phyloP scores from a whole-genome alignment of 64 coral and sea anemone species.

The Catalaphyllia jardinei region DNA sequence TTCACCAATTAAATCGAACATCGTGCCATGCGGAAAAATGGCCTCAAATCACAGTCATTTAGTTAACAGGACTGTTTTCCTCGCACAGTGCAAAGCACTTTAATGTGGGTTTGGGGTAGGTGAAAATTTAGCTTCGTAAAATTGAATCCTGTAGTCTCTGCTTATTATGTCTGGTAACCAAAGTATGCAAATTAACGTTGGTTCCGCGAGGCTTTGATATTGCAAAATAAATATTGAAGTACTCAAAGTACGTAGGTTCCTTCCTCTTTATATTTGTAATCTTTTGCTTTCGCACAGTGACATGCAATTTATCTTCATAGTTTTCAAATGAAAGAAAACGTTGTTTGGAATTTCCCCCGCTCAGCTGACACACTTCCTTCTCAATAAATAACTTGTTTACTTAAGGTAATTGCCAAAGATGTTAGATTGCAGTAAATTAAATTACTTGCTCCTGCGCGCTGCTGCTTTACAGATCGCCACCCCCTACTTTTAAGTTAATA shows the following conservation, averaged over 20 bases:
- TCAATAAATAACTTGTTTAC: not conserved
- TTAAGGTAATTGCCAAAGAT: not conserved
- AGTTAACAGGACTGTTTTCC: too few relatives aligned
- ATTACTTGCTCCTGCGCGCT: not conserved
- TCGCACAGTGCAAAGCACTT: too few relatives aligned
- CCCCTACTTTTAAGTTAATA: not conserved
- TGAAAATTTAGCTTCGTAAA: not conserved
- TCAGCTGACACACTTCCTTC: not conserved
- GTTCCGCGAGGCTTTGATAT: not conserved
- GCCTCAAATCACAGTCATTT: too few relatives aligned
- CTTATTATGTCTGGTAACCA: not conserved
- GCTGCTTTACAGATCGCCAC: not conserved
- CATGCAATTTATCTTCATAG: not conserved
- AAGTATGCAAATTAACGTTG: conserved; percentile 22
- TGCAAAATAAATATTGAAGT: not conserved
- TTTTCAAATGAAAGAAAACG: not conserved
- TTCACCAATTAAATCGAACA: conserved; percentile 21
- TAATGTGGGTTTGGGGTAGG: too few relatives aligned
- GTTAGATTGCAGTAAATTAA: not conserved
- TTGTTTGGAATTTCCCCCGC: not conserved
- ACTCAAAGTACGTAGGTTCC: not conserved
- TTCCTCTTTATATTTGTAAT: not conserved
- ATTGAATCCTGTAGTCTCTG: not conserved
- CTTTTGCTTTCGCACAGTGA: not conserved
- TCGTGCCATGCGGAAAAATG: not conserved